Percentiles rank a stretch among this genome's conserved stretches.
phyloP scores from a whole-genome alignment of 2,797 vertebrate genomes.

The Hypotaenidia philippensis region DNA sequence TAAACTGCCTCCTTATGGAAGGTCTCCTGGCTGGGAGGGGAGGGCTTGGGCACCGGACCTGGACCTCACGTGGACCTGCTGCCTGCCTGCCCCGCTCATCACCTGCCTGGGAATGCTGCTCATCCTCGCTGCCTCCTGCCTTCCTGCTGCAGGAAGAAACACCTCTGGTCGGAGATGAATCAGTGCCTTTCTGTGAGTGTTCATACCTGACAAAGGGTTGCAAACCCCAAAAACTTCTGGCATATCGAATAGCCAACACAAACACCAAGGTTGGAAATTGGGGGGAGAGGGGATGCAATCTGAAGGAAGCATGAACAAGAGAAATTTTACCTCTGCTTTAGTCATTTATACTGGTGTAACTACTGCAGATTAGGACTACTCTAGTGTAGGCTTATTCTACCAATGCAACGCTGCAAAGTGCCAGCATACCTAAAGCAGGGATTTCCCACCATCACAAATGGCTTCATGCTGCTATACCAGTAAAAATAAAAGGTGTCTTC shows the following conservation, averaged over 20 bases:
- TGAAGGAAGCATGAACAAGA: not conserved
- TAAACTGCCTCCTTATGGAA: constrained; percentile 69
- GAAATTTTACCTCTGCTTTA: not conserved
- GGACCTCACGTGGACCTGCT: not conserved
- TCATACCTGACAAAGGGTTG: not conserved
- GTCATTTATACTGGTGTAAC: not conserved
- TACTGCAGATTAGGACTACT: not conserved
- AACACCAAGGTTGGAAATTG: not conserved
- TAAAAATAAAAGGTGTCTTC: not conserved
- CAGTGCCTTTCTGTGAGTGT: not conserved
- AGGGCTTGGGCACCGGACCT: not conserved
- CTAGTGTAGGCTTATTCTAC: not conserved
- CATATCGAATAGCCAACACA: not conserved
- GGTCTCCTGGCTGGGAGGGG: not conserved
- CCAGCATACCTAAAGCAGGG: not conserved
- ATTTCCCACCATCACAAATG: not conserved
- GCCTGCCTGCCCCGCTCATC: not conserved
- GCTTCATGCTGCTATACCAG: not conserved
- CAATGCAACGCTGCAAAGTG: not conserved
- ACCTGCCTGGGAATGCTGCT: not conserved
- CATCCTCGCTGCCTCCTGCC: not conserved
- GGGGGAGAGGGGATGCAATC: not conserved
- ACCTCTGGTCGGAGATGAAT: not conserved
- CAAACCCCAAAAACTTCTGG: not conserved
- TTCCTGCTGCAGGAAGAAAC: not conserved